A percentile compares a stretch with the other conserved stretches of the same genome.
phyloP scores from a whole-genome alignment of 2,888 invertebrate genomes.

The Blera fallax region DNA sequence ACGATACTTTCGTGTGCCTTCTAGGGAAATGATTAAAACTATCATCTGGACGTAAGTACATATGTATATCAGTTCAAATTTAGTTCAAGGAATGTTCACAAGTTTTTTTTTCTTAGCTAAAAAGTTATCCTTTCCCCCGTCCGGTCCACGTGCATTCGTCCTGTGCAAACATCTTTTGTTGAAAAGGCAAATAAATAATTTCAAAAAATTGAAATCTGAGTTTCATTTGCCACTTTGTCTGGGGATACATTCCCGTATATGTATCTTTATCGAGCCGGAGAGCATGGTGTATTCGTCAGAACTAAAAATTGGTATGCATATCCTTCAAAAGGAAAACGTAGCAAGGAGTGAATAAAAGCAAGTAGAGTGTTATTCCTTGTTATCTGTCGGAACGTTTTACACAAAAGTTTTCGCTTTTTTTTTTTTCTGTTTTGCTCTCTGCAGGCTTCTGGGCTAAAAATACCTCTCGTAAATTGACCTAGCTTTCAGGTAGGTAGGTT shows the following conservation, averaged over 20 bases:
- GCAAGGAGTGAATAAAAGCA: not conserved
- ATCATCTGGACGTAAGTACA: conserved; percentile 22
- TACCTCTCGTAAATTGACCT: conserved; percentile 25
- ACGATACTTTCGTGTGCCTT: not conserved
- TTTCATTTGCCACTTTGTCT: not conserved
- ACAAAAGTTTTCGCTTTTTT: not conserved
- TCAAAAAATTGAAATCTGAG: not conserved
- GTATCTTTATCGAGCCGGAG: not conserved
- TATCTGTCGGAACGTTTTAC: not conserved
- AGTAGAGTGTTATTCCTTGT: conserved; percentile 4
- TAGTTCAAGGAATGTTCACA: not conserved
- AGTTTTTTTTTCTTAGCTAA: not conserved
- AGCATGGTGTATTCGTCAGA: not conserved
- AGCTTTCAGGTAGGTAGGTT: not conserved
- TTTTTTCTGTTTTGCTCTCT: not conserved
- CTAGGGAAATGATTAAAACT: conserved; percentile 27
- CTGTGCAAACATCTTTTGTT: not conserved
- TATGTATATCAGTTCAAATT: conserved; percentile 7
- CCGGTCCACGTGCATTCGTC: not conserved
- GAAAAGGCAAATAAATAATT: not conserved
- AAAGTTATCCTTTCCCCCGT: not conserved
- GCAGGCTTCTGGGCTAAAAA: not conserved
- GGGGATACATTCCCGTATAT: not conserved
- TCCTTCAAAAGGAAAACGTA: not conserved
- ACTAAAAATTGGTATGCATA: not conserved